Percentiles rank a stretch among this genome's conserved stretches.
Conservation (phyloP, 2,113 vertebrate genomes). For the Aptenodytes patagonicus region DNA sequence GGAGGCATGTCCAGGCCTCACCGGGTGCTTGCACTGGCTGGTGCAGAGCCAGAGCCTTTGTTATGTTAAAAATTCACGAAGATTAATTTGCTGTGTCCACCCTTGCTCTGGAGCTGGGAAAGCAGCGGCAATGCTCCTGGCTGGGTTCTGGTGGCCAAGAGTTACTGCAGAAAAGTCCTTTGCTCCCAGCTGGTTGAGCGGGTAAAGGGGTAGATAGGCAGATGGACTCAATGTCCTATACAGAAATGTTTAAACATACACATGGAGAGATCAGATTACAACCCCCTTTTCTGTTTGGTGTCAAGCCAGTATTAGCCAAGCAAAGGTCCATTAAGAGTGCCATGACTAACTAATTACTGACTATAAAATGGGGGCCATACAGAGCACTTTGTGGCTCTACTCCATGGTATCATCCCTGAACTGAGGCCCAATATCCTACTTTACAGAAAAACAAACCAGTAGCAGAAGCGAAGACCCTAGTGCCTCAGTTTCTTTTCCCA, state of each 20-base stretch:
- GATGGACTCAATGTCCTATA: neutral
- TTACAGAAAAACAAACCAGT: neutral
- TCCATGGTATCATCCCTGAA: neutral
- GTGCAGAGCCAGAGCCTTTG: neutral
- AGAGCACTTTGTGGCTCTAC: neutral
- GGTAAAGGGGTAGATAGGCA: neutral
- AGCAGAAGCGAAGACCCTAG: neutral
- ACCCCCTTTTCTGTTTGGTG: neutral
- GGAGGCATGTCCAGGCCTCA: neutral
- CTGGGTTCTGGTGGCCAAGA: neutral
- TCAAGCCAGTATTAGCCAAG: neutral
- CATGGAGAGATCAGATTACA: neutral
- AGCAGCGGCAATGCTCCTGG: fast-evolving
- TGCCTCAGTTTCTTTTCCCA: neutral
- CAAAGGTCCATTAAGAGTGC: neutral
- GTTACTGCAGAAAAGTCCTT: neutral
- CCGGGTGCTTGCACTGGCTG: fast-evolving
- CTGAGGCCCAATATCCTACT: neutral
- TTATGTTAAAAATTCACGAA: neutral
- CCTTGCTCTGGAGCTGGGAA: neutral
- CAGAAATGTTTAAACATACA: neutral
- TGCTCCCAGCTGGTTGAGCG: neutral
- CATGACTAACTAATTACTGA: neutral
- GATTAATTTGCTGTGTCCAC: neutral
- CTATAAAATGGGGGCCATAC: neutral